Conservation (phyloP, 1,140 invertebrate genomes). For the Leptinotarsa defecta region DNA sequence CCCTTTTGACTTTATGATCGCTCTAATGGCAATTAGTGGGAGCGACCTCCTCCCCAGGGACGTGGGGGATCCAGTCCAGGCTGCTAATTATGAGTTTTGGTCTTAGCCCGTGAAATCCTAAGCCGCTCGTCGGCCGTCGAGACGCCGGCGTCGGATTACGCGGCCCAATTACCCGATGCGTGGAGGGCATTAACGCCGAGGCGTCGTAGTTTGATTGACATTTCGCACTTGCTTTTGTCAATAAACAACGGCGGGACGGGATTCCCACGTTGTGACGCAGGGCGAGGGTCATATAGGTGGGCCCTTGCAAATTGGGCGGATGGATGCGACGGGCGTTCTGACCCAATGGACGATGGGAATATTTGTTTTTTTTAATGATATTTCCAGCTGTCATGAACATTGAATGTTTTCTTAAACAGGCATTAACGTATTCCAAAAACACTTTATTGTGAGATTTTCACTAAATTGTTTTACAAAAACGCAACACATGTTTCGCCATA, state of each 20-base stretch:
- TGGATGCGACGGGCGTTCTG: not conserved
- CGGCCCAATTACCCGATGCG: constrained; percentile 43
- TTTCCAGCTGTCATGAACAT: no score
- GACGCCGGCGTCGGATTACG: constrained; percentile 44
- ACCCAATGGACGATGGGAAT: no score
- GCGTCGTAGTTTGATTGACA: constrained; percentile 25
- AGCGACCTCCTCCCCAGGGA: constrained; percentile 27
- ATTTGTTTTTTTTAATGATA: no score
- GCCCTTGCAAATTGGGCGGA: not conserved
- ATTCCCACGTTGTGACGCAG: not conserved
- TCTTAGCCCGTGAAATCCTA: constrained; percentile 41
- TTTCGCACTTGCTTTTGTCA: constrained; percentile 3
- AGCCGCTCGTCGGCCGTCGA: constrained; percentile 37
- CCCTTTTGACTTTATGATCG: constrained; percentile 40
- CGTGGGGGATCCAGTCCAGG: constrained; percentile 14
- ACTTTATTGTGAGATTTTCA: no score
- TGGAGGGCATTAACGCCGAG: constrained; percentile 37
- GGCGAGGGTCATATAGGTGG: not conserved
- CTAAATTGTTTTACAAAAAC: no score
- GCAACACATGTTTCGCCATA: no score
- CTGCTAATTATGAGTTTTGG: constrained; percentile 34
- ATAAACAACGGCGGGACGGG: not conserved
- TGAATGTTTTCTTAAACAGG: no score
- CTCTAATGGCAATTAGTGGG: constrained; percentile 39
- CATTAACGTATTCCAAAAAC: no score